phyloP scores from a whole-genome alignment of 1,140 invertebrate species.

The Odontomachus brunneus region DNA sequence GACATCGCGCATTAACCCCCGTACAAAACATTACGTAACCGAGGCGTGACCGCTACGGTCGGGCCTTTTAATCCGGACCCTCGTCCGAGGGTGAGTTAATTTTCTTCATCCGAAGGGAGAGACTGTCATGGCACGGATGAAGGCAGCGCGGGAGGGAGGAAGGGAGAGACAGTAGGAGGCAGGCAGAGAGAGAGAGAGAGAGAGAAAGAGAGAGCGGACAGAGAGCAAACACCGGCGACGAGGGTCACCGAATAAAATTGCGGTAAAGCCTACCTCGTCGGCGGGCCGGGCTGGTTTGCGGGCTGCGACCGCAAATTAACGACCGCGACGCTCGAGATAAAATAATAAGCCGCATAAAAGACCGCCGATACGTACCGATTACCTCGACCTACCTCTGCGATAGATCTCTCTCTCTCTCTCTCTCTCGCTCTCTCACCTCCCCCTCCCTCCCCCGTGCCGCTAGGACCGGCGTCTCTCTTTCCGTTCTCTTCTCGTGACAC shows the following conservation, averaged over 20 bases:
- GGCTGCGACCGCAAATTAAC: conserved; percentile 72
- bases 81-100: conserved; percentile 60
- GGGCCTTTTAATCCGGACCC: conserved; percentile 54
- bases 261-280: conserved; percentile 47
- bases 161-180: conserved; percentile 16
- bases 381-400: conserved; percentile 71
- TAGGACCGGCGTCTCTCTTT: conserved; percentile 35
- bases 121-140: not conserved
- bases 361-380: conserved; percentile 72
- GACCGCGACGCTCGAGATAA: conserved; percentile 71
- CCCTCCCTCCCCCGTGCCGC: not conserved
- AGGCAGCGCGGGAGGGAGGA: conserved; percentile 5
- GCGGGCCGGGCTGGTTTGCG: conserved; percentile 56
- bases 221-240: conserved; percentile 60
- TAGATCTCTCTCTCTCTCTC: conserved; percentile 16
- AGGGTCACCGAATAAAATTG: conserved; percentile 70
- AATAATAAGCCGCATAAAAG: conserved; percentile 74
- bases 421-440: not conserved
- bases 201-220: conserved; percentile 13
- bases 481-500: conserved; percentile 25
- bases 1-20: conserved; percentile 1
- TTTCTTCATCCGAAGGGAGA: conserved; percentile 48
- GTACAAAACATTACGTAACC: conserved; percentile 49
- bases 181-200: too few relatives aligned
- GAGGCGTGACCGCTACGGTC: conserved; percentile 24